Evolutionary conservation across 2,888 invertebrate genomes (phyloP), one percentile per base, ranked within the genome.

Genomic region (Cephus pygmeus): DNA sequence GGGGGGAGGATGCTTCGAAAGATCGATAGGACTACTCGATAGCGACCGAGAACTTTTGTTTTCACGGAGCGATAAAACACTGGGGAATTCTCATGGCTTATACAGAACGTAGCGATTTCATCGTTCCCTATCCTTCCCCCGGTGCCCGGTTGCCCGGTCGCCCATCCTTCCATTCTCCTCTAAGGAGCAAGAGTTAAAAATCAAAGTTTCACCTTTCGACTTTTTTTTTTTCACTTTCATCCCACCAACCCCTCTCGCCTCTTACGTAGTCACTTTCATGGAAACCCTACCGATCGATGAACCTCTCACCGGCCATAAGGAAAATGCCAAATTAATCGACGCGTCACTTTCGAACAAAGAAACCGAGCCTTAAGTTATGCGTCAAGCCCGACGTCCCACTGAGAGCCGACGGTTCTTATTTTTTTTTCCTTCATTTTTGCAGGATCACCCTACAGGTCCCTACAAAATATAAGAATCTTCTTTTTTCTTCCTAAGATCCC

Each of bases 41-140:
- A 79, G 83, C 77, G 80, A 76, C 78, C 78, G 76, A 79, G 79
- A 87, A 88, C 85, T 87, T 87, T 86, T 86, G 85, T 86, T 85
- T 75, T 85, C 79, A 76, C 79, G 76, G 79, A 76, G 75, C 78
- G 84, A 87, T 85, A 85, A 86, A 85, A 80, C 79, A 80, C 79
- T 68, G 74, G 85, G 86, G 86, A 87, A 87, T 86, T 81, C 73
- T 23, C 33, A 30, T 40, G 31, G 40, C 40, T 40, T 76, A 69
- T 69, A 56, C 30, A 12, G 71, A 30, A 74, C 35, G 12, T 75
- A 69, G 73, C 31, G 40, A 23, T 11, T 77, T 75, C 56, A 68
- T 36, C 34, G 15, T 15, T 73, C 73, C n/a, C 12, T n/a, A 12
- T 71, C 76, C 75, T 11, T 35, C 69, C 68, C 40, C 36, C 73